Conservation (phyloP, 1,140 invertebrate genomes). For the Drosophila ironensis region DNA sequence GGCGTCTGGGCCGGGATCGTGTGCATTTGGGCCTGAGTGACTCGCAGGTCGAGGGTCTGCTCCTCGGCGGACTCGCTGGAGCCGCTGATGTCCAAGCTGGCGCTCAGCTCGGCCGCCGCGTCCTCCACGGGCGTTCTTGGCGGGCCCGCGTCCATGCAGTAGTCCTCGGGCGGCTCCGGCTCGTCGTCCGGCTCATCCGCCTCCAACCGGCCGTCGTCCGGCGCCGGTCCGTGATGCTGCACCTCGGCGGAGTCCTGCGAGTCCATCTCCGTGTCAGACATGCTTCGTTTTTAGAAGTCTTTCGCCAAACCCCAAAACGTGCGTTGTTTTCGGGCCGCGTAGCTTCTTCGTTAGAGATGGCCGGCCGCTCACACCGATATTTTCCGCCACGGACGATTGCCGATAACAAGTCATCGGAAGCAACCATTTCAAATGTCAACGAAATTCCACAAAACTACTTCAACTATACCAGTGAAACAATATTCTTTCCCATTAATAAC, state of each 20-base stretch:
- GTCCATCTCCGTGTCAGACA: no score
- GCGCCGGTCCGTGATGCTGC: neutral
- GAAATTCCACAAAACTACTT: no score
- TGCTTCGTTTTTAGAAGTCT: no score
- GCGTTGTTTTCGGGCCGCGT: neutral
- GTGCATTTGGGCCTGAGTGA: neutral
- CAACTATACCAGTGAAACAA: no score
- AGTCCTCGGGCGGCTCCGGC: slow-evolving; percentile 1
- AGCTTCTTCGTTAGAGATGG: neutral
- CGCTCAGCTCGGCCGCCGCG: slow-evolving; percentile 32
- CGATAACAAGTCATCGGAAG: no score
- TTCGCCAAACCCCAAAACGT: neutral
- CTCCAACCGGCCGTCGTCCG: neutral
- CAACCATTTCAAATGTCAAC: no score
- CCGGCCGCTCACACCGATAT: neutral
- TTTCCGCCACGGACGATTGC: no score
- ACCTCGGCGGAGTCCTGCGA: neutral
- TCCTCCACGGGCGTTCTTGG: slow-evolving; percentile 46
- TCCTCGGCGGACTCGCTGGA: slow-evolving; percentile 35
- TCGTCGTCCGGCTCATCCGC: neutral
- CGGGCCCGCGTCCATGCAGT: neutral
- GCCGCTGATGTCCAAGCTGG: slow-evolving; percentile 43
- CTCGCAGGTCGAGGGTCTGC: slow-evolving; percentile 26
- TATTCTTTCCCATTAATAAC: no score
- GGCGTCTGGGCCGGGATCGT: no score